phyloP scores from a whole-genome alignment of 2,888 invertebrate species.

The Hyppa rectilinea region DNA sequence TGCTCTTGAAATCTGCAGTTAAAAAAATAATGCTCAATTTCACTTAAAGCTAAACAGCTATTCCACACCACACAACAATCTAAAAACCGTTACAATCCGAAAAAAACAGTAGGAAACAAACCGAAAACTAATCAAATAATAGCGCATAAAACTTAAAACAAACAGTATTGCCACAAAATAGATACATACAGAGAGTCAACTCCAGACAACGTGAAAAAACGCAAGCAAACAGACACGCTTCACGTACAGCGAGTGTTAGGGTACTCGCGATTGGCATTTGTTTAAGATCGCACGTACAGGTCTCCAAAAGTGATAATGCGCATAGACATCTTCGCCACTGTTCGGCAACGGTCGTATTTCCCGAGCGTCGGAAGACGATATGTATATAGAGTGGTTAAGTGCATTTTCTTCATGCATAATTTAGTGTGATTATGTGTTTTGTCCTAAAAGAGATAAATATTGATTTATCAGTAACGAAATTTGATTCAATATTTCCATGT shows the following conservation, averaged over 20 bases:
- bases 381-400: too few species aligned
- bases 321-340: too few species aligned
- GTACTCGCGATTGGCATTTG: neutral
- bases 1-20: neutral
- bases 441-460: too few species aligned
- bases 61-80: slow-evolving; percentile 8
- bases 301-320: too few species aligned
- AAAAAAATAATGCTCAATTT: neutral
- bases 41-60: slow-evolving; percentile 1
- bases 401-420: too few species aligned
- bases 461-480: too few species aligned
- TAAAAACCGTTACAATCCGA: slow-evolving; percentile 42
- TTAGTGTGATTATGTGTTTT: too few species aligned
- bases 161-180: slow-evolving; percentile 55
- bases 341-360: too few species aligned
- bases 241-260: neutral
- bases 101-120: slow-evolving; percentile 48
- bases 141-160: slow-evolving; percentile 63
- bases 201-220: neutral
- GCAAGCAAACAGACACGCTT: neutral
- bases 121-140: slow-evolving; percentile 62
- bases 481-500: too few species aligned
- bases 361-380: too few species aligned
- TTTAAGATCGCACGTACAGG: neutral
- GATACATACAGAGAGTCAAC: neutral